Conservation (phyloP, 2,113 vertebrate genomes). For the Felis catus region F.catus_Fca126_mat1.0 CM031421.1:111846001-111846500, state of each 20-base stretch:
- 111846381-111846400: background rate
- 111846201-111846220: fast-evolving
- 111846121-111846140: fast-evolving
- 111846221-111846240: too few species aligned
- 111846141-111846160: fast-evolving
- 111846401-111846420: background rate
- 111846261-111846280: fast-evolving
- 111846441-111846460: background rate
- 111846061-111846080: background rate
- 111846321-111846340: too few species aligned
- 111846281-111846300: fast-evolving
- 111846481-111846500: background rate
- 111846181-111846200: background rate
- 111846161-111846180: fast-evolving
- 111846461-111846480: background rate
- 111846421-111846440: background rate
- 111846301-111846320: background rate
- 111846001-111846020: background rate
- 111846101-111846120: fast-evolving
- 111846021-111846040: fast-evolving
- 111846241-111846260: fast-evolving
- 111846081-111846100: background rate
- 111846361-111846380: background rate
- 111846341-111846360: background rate
- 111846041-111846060: fast-evolving